These are phyloP conservation scores for Synanthedon formicaeformis DNA, from an alignment of 2,888 invertebrate genomes.

Conservation along the genomic window DNA sequence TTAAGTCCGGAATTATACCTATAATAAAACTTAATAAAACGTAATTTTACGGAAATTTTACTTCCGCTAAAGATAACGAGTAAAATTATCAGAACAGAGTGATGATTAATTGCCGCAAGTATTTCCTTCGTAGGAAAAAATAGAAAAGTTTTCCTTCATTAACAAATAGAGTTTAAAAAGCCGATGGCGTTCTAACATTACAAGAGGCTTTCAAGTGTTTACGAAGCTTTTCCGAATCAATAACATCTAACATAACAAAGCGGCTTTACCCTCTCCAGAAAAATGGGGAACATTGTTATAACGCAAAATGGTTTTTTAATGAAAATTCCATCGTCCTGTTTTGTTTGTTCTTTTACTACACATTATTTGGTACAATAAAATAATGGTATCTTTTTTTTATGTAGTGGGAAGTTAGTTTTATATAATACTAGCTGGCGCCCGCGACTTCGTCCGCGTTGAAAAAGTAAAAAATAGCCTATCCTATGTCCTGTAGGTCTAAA, in stretches of 20 bases:
- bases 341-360: neutral
- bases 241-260: conserved; percentile 25
- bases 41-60: no score
- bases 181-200: conserved; percentile 9
- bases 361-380: neutral
- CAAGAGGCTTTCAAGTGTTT: conserved; percentile 27
- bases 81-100: no score
- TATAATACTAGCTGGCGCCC: no score
- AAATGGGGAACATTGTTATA: conserved; percentile 26
- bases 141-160: neutral
- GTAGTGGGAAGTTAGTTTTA: no score
- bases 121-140: neutral
- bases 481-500: no score
- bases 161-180: neutral
- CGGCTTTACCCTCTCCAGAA: conserved; percentile 21
- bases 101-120: no score
- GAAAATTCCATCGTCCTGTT: neutral
- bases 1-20: no score
- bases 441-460: no score
- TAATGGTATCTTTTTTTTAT: neutral
- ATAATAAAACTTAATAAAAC: no score
- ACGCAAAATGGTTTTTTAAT: conserved; percentile 6
- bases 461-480: no score
- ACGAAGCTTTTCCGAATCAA: conserved; percentile 25
- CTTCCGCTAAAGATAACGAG: no score